Conservation (phyloP, 2,888 invertebrate species). For the Euzophera pinguis region DNA sequence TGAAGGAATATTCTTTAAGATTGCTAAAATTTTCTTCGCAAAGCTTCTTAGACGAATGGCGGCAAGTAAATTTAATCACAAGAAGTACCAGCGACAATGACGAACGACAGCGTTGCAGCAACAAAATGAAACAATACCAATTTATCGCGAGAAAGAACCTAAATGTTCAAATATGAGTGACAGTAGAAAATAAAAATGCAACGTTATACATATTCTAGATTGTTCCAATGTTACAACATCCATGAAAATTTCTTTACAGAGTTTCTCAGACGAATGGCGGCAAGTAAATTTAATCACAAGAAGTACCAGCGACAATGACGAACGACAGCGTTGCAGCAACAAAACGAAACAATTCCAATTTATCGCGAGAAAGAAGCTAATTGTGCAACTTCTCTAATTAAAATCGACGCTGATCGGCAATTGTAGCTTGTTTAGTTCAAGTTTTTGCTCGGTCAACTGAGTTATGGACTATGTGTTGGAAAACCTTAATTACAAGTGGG, state of each 20-base stretch:
- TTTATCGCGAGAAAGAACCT: too few relatives aligned
- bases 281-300: slow-evolving; percentile 4
- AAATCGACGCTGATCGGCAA: slow-evolving; percentile 23
- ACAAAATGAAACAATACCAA: too few relatives aligned
- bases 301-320: slow-evolving; percentile 22
- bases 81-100: too few relatives aligned
- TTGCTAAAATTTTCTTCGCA: not conserved
- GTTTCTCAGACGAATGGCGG: not conserved
- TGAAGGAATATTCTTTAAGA: too few relatives aligned
- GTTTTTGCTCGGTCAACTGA: not conserved
- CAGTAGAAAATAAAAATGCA: too few relatives aligned
- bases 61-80: too few relatives aligned
- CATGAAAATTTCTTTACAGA: not conserved
- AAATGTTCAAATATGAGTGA: too few relatives aligned
- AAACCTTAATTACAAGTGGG: too few relatives aligned
- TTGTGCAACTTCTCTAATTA: slow-evolving; percentile 32
- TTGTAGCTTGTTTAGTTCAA: not conserved
- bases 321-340: slow-evolving; percentile 26
- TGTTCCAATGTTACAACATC: not conserved
- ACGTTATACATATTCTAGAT: too few relatives aligned
- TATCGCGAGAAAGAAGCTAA: slow-evolving; percentile 29
- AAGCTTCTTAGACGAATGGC: too few relatives aligned
- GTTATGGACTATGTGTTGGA: too few relatives aligned
- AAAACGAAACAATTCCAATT: slow-evolving; percentile 35
- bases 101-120: too few relatives aligned